Evolutionary conservation across 92 coral and sea anemone species (phyloP), one percentile per base, ranked within the genome.

Genomic region (Muricea muricata): DNA sequence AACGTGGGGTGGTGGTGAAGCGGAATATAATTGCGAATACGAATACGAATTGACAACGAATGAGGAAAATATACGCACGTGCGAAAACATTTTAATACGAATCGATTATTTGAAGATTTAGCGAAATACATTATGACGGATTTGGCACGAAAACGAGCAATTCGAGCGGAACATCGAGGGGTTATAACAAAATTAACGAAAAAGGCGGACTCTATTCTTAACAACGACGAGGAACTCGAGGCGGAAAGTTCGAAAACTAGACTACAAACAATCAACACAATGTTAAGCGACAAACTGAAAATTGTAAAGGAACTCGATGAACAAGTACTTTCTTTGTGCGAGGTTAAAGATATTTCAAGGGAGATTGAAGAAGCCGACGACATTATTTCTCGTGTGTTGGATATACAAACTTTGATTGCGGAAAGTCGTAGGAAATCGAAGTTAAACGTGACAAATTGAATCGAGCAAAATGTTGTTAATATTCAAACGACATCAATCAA

Each of bases 351-450:
- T 17, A 81, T 81, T 24, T 34, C 57, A 26, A 81, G 67, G 32
- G 86, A 81, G 41, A 78, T 81, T 57, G 63, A 26, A 47, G 80
- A 83, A 0, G 80, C 80, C 70, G 71, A 83, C 65, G 65, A 57
- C 15, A 57, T 57, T 57, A 26, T 15, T 14, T 57, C 65, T 15
- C 65, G 28, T 0, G 26, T 57, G 21, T 57, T 57, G 7, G 65
- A 57, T 21, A 57, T 17, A 6, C 65, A 57, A 26, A 8, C 1
- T 23, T 57, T 57, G 9, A 60, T 23, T 24, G 34, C 1, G 33
- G 68, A 60, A 60, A 60, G 26, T 23, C 68, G 34, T 24, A 60
- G 1, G 37, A 60, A 60, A 60, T 60, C 32, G 2, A 6, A 29
- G 17, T 25, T 28, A 60, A 60, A 60, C 24, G 34, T 34, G 34